Evolutionary conservation across 2,888 invertebrate genomes (phyloP), one percentile per base, ranked within the genome.

Genomic region (Archips crataeganus): DNA sequence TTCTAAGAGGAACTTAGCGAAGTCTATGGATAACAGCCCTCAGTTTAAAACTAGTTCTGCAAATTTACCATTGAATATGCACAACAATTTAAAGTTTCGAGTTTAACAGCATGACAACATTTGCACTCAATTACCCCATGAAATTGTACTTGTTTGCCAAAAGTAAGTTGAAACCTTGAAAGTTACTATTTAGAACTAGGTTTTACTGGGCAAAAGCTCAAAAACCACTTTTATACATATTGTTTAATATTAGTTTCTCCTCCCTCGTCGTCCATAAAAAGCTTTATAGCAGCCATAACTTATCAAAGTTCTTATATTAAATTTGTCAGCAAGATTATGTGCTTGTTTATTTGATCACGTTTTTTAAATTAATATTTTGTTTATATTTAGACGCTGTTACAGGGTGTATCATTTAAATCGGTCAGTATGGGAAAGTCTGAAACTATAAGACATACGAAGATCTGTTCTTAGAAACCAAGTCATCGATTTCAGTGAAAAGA

Each of bases 231-330:
- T 65, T 61, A 54, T 54, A 42, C 61, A 62, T 45, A 51, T 54
- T 51, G 13, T 72, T 67, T 72, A 57, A 62, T 67, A 63, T 49
- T 23, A 34, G 68, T 68, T 57, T 13, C 6, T 36, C 57, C 47
- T 57, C 63, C 62, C 42, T 11, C 51, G 15, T 36, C 51, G 68
- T 34, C 57, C 72, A 60, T 63, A 69, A 62, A 73, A 69, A 57
- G 45, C 63, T 57, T 69, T 71, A 71, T 66, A 69, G 59, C 73
- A 34, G 47, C 39, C 49, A 59, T 73, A 69, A 73, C 63, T 49
- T 65, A 59, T 49, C 57, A 49, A 73, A 73, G 57, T 68, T 73
- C 59, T 63, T 47, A 49, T 63, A 63, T 63, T 68, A 68, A 68
- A 63, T 34, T 72, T 54, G 68, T 68, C 64, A 49, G 49, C 51